Evolutionary conservation across 1,140 invertebrate genomes (phyloP).

Genomic region (Ostrea edulis): DNA sequence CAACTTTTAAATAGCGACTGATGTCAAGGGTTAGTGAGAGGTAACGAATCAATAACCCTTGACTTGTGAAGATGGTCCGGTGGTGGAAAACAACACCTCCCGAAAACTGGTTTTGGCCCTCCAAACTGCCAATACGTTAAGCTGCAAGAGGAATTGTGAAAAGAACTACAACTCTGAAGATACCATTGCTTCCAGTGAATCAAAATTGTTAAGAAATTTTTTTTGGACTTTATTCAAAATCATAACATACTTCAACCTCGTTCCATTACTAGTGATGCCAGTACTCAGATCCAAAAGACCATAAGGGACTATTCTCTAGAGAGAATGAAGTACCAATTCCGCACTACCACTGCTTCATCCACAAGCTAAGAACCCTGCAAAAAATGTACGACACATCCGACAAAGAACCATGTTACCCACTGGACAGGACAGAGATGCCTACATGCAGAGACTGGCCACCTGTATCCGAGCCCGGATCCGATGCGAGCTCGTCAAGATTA

Average conservation of each 20-base stretch:
- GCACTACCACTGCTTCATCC: too few relatives aligned
- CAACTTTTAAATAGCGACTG: too few relatives aligned
- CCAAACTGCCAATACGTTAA: background rate
- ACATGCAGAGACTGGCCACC: too few relatives aligned
- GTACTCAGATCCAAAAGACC: background rate
- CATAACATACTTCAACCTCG: background rate
- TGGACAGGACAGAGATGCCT: too few relatives aligned
- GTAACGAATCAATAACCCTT: too few relatives aligned
- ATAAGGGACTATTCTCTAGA: background rate
- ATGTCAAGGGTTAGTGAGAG: too few relatives aligned
- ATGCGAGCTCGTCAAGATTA: too few relatives aligned
- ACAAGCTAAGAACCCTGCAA: conserved; percentile 13
- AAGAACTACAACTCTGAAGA: too few relatives aligned
- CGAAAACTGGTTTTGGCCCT: background rate
- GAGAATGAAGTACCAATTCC: background rate
- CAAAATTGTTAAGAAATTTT: background rate
- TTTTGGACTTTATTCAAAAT: background rate
- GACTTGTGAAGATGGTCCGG: too few relatives aligned
- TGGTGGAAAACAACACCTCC: conserved; percentile 10
- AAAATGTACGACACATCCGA: background rate
- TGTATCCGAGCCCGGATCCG: too few relatives aligned
- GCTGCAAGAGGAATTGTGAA: too few relatives aligned
- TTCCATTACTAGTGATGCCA: conserved; percentile 38
- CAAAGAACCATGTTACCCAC: background rate
- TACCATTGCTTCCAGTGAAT: too few relatives aligned